Base-by-base conservation (phyloP, 2,888 invertebrate species). In the Athalia rosae region DNA sequence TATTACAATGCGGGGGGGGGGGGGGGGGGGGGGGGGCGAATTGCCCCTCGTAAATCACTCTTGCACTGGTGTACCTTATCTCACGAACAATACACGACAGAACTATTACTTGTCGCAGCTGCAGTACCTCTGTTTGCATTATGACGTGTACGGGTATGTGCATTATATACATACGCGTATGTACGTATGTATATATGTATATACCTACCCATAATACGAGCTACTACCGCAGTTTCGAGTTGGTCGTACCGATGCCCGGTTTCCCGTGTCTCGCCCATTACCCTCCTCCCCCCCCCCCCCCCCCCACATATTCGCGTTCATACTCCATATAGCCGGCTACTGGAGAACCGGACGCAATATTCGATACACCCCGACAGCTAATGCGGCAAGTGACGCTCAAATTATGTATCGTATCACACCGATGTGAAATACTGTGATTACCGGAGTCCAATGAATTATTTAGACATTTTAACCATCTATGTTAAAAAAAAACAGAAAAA, bases 1-100 rank as follows among this genome's bases (percentile, higher is more conserved):
- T 82, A 85, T 85, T 84, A 83, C 83, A 83, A 83, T 83, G 80
- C 28, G 15, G 80, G 62, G n/a, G n/a, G n/a, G n/a, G n/a, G n/a
- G n/a, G n/a, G n/a, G n/a, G n/a, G n/a, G n/a, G n/a, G n/a, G n/a
- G n/a, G n/a, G n/a, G n/a, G 56, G 77, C 50, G 77, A 78, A 76
- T 79, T 78, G 79, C 74, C 41, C 48, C 28, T 74, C 74, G 62
- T 80, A 80, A 80, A 81, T 81, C 80, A 81, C 73, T 78, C 79
- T 53, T 69, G 11, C 48, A 56, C 67, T 43, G 66, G 64, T 9
- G 59, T 63, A 62, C 64, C 77, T 77, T 77, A 71, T 77, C 77
- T 77, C 71, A 4, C 13, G 61, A 73, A 77, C 77, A 77, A 77
- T 77, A 13, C 76, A 62, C 80, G 83, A 83, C 82, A 83, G 82